These are phyloP conservation scores for Dicyrtomina minuta DNA, from an alignment of 2,888 invertebrate genomes.

Conservation along the genomic window DNA sequence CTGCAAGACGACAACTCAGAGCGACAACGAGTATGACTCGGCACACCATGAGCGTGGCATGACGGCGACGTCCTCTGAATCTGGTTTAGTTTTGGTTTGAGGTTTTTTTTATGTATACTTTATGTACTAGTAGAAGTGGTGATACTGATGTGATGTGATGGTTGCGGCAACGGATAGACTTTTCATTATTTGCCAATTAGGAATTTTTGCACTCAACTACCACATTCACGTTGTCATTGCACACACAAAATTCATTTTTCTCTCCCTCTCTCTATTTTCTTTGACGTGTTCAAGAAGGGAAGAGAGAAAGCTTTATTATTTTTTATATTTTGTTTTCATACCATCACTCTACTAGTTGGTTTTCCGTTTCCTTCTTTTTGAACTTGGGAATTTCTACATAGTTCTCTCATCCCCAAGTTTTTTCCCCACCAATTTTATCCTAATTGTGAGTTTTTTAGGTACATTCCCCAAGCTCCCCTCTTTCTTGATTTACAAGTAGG, in stretches of 20 bases:
- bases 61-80: neutral
- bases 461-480: too few relatives aligned
- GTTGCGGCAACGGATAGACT: neutral
- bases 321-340: neutral
- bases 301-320: neutral
- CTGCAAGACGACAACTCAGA: neutral
- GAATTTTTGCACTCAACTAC: constrained; percentile 26
- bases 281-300: neutral
- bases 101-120: neutral
- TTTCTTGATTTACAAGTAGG: too few relatives aligned
- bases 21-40: too few relatives aligned
- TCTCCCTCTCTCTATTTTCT: neutral
- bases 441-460: neutral
- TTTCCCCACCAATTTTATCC: neutral
- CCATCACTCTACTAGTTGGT: neutral
- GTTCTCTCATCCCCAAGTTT: neutral
- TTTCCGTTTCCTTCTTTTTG: neutral
- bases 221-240: neutral
- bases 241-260: neutral
- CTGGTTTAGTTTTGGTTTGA: neutral
- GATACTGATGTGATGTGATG: neutral
- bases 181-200: constrained; percentile 41
- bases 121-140: constrained; percentile 10
- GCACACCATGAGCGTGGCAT: neutral
- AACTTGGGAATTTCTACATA: neutral